These are phyloP conservation scores for Pammene aurita DNA, from an alignment of 2,888 invertebrate genomes.

Conservation along the genomic window DNA sequence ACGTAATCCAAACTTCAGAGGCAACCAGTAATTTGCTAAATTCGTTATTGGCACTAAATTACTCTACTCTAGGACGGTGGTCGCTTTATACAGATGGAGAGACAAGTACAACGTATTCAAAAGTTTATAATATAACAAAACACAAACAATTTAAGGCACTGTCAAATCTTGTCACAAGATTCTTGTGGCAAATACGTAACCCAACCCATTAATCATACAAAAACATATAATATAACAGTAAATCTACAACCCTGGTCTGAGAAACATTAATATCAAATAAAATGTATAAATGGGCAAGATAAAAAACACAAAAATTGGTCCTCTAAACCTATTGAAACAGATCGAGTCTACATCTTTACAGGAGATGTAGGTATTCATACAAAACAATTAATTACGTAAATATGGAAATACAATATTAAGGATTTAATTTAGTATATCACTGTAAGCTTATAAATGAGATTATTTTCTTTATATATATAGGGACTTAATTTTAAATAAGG, in stretches of 20 bases:
- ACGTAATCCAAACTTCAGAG: background rate
- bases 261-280: constrained; percentile 38
- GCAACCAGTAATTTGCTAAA: constrained; percentile 23
- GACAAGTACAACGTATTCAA: constrained; percentile 24
- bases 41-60: constrained; percentile 49
- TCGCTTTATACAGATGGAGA: constrained; percentile 26
- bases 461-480: constrained; percentile 9
- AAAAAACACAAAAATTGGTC: constrained; percentile 47
- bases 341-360: constrained; percentile 7
- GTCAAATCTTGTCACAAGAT: constrained; percentile 37
- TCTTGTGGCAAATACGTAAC: constrained; percentile 22
- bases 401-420: background rate
- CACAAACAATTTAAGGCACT: constrained; percentile 43
- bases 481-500: constrained; percentile 22
- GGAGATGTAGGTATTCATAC: constrained; percentile 6
- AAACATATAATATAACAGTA: constrained; percentile 18
- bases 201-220: constrained; percentile 9
- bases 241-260: constrained; percentile 25
- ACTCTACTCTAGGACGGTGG: constrained; percentile 47
- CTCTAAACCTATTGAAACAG: constrained; percentile 44
- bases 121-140: constrained; percentile 21
- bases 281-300: constrained; percentile 38
- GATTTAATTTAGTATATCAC: constrained; percentile 1
- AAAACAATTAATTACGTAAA: constrained; percentile 1
- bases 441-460: constrained; percentile 10